phyloP scores from a whole-genome alignment of 2,113 vertebrate genomes.

The Cinclus mexicanus region DNA sequence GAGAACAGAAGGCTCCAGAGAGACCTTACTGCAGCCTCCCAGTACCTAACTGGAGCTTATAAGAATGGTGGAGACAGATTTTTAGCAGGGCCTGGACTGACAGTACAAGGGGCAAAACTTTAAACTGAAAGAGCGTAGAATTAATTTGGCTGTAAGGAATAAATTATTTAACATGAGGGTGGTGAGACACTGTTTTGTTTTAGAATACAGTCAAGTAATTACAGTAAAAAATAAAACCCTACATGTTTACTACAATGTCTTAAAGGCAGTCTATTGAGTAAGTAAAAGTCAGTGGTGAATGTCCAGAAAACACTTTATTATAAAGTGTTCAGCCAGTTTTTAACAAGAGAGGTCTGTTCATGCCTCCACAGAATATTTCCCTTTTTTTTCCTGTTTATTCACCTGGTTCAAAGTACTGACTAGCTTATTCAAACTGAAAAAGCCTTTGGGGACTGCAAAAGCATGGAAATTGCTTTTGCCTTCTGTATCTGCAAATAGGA shows the following conservation, averaged over 20 bases:
- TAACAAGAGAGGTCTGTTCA: conserved; percentile 20
- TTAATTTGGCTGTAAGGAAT: neutral
- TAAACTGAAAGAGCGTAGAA: neutral
- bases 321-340: conserved; percentile 1
- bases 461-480: neutral
- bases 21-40: neutral
- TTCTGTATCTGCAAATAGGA: neutral
- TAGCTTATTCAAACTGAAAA: neutral
- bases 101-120: neutral
- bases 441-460: neutral
- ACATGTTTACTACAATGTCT: neutral
- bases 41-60: neutral
- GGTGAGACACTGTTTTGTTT: neutral
- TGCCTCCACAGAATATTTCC: neutral
- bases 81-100: neutral
- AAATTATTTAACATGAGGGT: neutral
- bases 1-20: neutral
- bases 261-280: neutral
- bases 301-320: neutral
- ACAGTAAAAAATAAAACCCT: neutral
- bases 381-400: conserved; percentile 2
- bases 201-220: neutral
- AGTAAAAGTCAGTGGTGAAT: neutral
- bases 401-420: conserved; percentile 29
- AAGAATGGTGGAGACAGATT: neutral